Evolutionary conservation across 2,113 vertebrate genomes (phyloP).

Genomic region (Trogon melanurus): DNA sequence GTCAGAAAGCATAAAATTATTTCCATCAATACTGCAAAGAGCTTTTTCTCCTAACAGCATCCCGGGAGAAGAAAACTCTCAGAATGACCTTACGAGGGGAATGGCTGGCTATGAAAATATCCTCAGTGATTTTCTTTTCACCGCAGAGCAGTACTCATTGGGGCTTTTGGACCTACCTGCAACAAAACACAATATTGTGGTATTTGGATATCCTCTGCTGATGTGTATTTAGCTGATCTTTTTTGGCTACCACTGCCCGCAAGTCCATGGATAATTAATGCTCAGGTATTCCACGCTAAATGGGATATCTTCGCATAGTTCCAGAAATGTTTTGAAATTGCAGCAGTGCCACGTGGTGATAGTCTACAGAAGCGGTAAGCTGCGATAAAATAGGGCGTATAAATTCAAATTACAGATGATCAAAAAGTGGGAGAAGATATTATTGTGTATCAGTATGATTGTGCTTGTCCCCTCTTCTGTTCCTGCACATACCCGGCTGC

Average conservation of each 20-base stretch:
- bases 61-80: not conserved
- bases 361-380: not conserved
- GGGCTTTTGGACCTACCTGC: not conserved
- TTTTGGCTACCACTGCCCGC: not conserved
- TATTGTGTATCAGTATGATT: not conserved
- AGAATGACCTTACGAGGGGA: not conserved
- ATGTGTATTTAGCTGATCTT: not conserved
- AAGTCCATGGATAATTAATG: not conserved
- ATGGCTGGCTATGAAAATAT: not conserved
- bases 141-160: not conserved
- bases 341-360: not conserved
- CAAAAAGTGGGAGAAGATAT: not conserved
- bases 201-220: not conserved
- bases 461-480: not conserved
- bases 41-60: not conserved
- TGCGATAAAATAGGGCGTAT: not conserved
- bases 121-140: not conserved
- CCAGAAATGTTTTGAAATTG: not conserved
- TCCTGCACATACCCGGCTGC: not conserved
- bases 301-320: not conserved
- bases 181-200: not conserved
- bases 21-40: not conserved
- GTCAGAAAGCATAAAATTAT: not conserved
- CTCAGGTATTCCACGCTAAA: not conserved
- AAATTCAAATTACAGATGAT: not conserved